phyloP scores from a whole-genome alignment of 2,888 invertebrate species.

The Aporophyla nigra region DNA sequence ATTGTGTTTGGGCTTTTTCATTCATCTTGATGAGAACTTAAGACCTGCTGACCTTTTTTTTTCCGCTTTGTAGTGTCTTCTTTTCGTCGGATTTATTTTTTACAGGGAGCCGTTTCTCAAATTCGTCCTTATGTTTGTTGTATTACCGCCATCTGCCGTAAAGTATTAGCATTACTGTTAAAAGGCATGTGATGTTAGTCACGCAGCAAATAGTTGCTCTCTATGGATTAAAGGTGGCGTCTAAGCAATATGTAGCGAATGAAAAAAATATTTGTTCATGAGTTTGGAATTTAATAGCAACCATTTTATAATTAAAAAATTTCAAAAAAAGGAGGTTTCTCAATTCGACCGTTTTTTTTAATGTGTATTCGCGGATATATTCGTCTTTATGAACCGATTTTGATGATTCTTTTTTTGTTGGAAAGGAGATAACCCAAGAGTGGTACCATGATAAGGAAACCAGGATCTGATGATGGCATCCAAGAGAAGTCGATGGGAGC shows the following conservation, averaged over 20 bases:
- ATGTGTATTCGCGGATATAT: too few species aligned
- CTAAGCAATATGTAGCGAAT: neutral
- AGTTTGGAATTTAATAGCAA: neutral
- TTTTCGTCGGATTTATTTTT: neutral
- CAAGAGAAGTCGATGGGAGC: too few species aligned
- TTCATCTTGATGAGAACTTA: neutral
- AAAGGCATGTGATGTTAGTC: too few species aligned
- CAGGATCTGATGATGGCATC: too few species aligned
- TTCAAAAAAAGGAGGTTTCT: too few species aligned
- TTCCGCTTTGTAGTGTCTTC: neutral
- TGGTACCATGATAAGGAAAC: too few species aligned
- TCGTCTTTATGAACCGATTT: too few species aligned
- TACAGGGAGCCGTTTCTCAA: neutral
- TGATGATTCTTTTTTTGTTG: too few species aligned
- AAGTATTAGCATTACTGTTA: neutral
- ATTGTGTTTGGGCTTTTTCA: neutral
- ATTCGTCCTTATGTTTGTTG: neutral
- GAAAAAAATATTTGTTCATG: neutral
- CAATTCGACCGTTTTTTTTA: neutral
- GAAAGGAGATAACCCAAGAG: too few species aligned
- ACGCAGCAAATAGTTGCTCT: neutral
- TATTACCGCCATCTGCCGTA: constrained; percentile 11
- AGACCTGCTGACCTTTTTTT: neutral
- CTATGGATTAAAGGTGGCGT: constrained; percentile 5
- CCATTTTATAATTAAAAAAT: neutral